Evolutionary conservation across 2,888 invertebrate genomes (phyloP), one percentile per base, ranked within the genome.

Genomic region (Vanessa cardui): DNA sequence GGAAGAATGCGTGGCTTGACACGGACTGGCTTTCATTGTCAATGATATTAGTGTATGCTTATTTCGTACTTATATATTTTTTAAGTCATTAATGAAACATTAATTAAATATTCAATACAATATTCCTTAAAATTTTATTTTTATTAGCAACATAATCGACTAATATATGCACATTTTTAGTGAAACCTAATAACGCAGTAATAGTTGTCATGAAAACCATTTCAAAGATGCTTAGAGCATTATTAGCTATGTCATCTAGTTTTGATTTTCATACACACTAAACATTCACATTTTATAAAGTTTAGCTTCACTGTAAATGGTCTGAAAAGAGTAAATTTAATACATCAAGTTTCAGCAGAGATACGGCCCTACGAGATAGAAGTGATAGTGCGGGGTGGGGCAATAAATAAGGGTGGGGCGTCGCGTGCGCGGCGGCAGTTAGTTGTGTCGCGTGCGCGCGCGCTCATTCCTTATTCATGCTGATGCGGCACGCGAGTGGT

Each of bases 391-490:
- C 71, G 73, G 74, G 77, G 78, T 78, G 78, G 76, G 73, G 77
- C 70, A 64, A 79, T 80, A 80, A 80, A 79, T 79, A 76, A 78
- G 76, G 79, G 78, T 72, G 72, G 76, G 72, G 72, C 79, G 84
- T 84, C 78, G 83, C 85, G 85, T 83, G 84, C 81, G 83, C 82
- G 80, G 77, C 79, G 83, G 87, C 83, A 78, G 86, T 86, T 85
- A 81, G 84, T 81, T 79, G 87, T 83, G 85, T 90, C 84, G 91
- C 92, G 92, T 92, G 92, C 92, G 91, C 90, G 77, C 81, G 90
- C 90, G 88, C 89, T 91, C 92, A 89, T 92, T 90, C 83, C 85
- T 88, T 92, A 92, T 92, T 92, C 92, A 92, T 91, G 85, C 87
- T 81, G 82, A 76, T 75, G 75, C 72, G 76, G 80, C 92, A 89